Conservation (phyloP, 2,113 vertebrate species). For the Azemiops feae region DNA sequence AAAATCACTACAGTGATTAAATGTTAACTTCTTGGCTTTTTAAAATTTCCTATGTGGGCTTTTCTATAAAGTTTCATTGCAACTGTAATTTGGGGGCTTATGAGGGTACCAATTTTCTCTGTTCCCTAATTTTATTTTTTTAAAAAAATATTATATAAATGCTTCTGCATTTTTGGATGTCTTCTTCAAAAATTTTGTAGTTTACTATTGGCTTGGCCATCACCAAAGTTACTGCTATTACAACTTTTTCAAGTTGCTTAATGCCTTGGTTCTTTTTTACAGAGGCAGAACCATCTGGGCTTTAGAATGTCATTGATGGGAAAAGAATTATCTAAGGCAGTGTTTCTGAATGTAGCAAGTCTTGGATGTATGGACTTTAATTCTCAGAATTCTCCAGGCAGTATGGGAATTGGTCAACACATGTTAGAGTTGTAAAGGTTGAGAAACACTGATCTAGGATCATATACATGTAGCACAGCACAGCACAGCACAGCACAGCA, state of each 20-base stretch:
- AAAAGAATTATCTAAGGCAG: neutral
- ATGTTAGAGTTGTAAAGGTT: neutral
- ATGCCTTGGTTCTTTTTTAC: neutral
- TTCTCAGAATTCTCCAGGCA: neutral
- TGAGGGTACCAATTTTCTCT: too few relatives aligned
- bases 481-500: too few relatives aligned
- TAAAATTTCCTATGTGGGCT: neutral
- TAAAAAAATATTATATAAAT: too few relatives aligned
- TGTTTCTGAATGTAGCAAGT: neutral
- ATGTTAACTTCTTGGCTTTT: neutral
- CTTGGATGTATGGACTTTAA: neutral
- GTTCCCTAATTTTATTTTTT: too few relatives aligned
- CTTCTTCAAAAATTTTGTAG: neutral
- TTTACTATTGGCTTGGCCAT: neutral
- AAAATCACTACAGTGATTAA: neutral
- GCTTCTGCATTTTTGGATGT: too few relatives aligned
- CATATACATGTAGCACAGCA: neutral
- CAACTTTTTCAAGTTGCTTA: neutral
- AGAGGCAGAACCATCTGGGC: neutral
- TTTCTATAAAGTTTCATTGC: neutral
- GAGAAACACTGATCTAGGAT: neutral
- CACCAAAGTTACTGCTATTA: neutral
- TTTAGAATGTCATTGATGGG: neutral
- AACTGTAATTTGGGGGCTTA: neutral
- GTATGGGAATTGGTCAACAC: neutral